Conservation (phyloP, 2,113 vertebrate genomes). For the Chroicocephalus ridibundus region DNA sequence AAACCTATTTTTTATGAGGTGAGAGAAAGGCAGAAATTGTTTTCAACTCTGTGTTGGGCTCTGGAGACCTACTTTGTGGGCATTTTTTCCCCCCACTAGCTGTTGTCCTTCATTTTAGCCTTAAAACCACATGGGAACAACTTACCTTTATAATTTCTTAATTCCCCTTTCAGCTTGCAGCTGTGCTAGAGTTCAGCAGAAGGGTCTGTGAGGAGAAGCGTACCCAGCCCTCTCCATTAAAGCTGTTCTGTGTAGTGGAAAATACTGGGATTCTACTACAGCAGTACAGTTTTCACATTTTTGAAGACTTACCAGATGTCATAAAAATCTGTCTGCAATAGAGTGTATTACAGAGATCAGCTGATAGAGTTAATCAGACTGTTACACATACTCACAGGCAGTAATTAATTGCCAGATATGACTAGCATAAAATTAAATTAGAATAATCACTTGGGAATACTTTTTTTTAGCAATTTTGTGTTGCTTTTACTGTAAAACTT, state of each 20-base stretch:
- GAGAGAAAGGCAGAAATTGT: not conserved
- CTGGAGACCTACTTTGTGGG: not conserved
- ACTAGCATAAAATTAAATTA: not conserved
- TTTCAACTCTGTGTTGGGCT: not conserved
- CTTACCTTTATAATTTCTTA: not conserved
- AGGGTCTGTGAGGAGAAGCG: not conserved
- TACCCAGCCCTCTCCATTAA: not conserved
- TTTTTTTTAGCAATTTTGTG: not conserved
- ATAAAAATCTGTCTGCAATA: not conserved
- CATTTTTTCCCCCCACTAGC: accelerated
- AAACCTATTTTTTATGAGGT: not conserved
- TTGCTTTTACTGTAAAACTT: not conserved
- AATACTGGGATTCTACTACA: not conserved
- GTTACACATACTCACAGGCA: not conserved
- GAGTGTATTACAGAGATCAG: not conserved
- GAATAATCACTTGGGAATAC: not conserved
- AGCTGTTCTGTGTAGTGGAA: not conserved
- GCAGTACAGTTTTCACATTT: not conserved
- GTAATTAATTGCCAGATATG: not conserved
- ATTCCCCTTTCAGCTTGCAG: not conserved
- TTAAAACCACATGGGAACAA: not conserved
- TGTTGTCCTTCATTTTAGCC: not conserved
- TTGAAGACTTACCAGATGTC: not conserved
- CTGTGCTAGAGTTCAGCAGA: not conserved
- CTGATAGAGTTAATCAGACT: not conserved